phyloP scores from a whole-genome alignment of 2,888 invertebrate species.

The Acrocyrtus sp. region DNA sequence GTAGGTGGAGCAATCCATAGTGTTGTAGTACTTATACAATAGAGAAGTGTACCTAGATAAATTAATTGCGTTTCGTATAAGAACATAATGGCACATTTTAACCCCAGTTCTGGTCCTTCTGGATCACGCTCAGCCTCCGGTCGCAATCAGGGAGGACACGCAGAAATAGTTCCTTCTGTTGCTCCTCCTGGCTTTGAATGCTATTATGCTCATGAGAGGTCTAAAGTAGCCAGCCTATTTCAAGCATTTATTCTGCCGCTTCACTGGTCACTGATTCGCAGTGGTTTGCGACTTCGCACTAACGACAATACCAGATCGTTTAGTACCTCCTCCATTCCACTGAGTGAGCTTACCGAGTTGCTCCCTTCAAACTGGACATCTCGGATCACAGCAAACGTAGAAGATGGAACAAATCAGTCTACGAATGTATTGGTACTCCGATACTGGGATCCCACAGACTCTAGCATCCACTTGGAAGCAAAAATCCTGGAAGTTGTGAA shows the following conservation, averaged over 20 bases:
- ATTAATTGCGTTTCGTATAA: neutral
- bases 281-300: constrained; percentile 53
- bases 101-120: neutral
- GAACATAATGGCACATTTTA: neutral
- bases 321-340: neutral
- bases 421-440: constrained; percentile 23
- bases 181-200: constrained; percentile 59
- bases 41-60: neutral
- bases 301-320: constrained; percentile 2
- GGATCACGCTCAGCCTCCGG: neutral
- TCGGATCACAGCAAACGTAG: constrained; percentile 12
- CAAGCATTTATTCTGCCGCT: constrained; percentile 55
- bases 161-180: neutral
- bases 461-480: constrained; percentile 44
- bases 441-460: constrained; percentile 50
- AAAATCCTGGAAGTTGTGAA: constrained; percentile 55
- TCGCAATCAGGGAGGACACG: neutral
- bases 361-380: constrained; percentile 15
- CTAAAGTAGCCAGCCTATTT: constrained; percentile 38
- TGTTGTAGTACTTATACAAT: too few species aligned
- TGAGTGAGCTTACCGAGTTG: constrained; percentile 26
- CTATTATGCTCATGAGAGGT: constrained; percentile 47
- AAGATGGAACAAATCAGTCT: constrained; percentile 37
- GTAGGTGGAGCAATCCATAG: neutral
- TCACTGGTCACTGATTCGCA: constrained; percentile 57